A percentile compares a stretch with the other conserved stretches of the same genome.
Conservation (phyloP, 2,113 vertebrate genomes). For the Donacobius atricapilla region DNA sequence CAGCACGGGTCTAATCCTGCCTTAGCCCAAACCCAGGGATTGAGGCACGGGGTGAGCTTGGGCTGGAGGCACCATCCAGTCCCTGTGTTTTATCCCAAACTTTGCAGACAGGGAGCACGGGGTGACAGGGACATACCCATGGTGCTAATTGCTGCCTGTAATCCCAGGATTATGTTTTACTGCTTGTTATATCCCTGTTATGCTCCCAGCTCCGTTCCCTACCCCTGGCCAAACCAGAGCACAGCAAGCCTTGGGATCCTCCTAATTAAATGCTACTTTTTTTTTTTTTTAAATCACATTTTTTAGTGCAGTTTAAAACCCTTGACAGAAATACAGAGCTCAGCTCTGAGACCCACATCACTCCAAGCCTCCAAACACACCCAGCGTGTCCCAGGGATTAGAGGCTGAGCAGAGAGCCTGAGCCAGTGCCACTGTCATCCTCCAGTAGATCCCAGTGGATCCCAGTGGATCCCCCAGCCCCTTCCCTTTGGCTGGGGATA, state of each 20-base stretch:
- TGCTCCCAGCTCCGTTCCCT: not conserved
- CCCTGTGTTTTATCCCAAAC: not conserved
- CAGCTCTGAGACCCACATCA: not conserved
- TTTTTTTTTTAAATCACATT: not conserved
- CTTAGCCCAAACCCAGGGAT: not conserved
- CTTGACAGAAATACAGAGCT: not conserved
- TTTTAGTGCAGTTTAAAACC: not conserved
- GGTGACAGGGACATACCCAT: rapidly evolving
- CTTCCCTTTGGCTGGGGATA: not conserved
- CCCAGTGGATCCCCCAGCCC: not conserved
- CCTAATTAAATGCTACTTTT: not conserved
- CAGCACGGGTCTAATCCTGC: not conserved
- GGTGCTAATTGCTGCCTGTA: not conserved
- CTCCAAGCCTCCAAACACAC: not conserved
- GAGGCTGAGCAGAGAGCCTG: rapidly evolving
- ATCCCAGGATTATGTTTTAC: not conserved
- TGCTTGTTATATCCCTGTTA: not conserved
- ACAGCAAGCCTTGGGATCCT: not conserved
- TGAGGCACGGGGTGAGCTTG: not conserved
- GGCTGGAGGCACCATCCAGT: not conserved
- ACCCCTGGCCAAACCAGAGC: not conserved
- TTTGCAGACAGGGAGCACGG: not conserved
- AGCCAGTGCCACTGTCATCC: not conserved
- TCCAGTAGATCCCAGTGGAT: not conserved
- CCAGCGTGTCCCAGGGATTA: not conserved